Percentiles rank a stretch among this genome's conserved stretches.
These are phyloP conservation scores for Brachyptera risi DNA, from an alignment of 2,888 invertebrate genomes.

Conservation along the genomic window DNA sequence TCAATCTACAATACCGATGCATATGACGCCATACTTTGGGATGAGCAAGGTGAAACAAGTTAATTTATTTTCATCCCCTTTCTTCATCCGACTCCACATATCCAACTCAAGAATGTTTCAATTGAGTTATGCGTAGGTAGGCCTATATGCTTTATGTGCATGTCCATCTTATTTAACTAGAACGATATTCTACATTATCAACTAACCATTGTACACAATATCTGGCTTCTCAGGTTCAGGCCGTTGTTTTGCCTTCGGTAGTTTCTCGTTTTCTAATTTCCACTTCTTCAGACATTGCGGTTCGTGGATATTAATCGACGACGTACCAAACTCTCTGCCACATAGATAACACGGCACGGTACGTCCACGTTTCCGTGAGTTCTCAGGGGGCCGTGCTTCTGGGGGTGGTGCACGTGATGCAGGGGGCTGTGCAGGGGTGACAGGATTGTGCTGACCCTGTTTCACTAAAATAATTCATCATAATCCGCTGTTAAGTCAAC, in stretches of 20 bases:
- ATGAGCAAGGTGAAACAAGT: too few relatives aligned
- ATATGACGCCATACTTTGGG: too few relatives aligned
- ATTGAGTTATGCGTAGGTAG: too few relatives aligned
- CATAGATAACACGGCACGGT: conserved; percentile 58
- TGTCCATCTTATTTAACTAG: too few relatives aligned
- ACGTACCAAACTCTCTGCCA: conserved; percentile 58
- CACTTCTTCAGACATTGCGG: conserved; percentile 63
- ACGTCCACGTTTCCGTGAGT: not conserved
- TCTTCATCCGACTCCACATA: too few relatives aligned
- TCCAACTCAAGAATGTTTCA: too few relatives aligned
- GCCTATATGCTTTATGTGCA: too few relatives aligned
- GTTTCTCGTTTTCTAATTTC: conserved; percentile 54
- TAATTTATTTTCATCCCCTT: too few relatives aligned
- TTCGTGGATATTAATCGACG: conserved; percentile 61
- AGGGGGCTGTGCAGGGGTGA: conserved; percentile 4
- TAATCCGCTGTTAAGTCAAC: too few relatives aligned
- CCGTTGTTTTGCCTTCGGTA: conserved; percentile 51
- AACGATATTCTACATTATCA: not conserved
- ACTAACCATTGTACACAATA: conserved; percentile 12
- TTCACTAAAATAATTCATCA: too few relatives aligned
- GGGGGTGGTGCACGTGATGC: conserved; percentile 2
- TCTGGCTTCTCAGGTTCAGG: conserved; percentile 47
- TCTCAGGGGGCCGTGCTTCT: not conserved
- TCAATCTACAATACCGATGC: too few relatives aligned
- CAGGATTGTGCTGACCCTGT: not conserved